phyloP scores from a whole-genome alignment of 2,113 vertebrate genomes.

The Pseudorectes ferrugineus region DNA sequence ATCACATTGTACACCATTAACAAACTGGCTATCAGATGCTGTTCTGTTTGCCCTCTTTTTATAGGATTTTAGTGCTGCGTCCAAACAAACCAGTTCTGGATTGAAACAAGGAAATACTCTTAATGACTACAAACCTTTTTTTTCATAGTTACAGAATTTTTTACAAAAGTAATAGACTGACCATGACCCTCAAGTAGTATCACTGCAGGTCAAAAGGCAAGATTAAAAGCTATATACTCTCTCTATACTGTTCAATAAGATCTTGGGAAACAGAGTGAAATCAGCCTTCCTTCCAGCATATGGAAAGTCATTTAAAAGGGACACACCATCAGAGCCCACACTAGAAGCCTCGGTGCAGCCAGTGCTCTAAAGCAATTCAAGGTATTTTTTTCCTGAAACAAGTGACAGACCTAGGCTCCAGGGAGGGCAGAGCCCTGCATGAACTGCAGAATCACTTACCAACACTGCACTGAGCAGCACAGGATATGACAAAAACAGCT shows the following conservation, averaged over 20 bases:
- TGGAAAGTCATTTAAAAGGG: not conserved
- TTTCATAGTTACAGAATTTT: not conserved
- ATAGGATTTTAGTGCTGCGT: not conserved
- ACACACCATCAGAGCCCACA: not conserved
- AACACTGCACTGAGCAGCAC: not conserved
- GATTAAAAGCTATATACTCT: not conserved
- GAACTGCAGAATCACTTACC: not conserved
- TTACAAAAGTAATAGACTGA: not conserved
- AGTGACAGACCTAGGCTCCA: not conserved
- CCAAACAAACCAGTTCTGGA: not conserved
- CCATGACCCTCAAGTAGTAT: not conserved
- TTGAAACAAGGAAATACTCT: not conserved
- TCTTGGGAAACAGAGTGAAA: not conserved
- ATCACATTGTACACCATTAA: not conserved
- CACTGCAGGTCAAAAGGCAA: not conserved
- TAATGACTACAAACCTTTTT: not conserved
- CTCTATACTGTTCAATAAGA: not conserved
- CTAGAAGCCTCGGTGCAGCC: not conserved
- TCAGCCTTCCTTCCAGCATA: not conserved
- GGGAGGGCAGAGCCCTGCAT: not conserved
- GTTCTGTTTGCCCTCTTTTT: not conserved
- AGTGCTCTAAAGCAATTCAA: not conserved
- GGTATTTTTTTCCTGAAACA: not conserved
- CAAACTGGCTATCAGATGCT: not conserved
- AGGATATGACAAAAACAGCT: not conserved